Evolutionary conservation across 1,140 invertebrate genomes (phyloP).

Genomic region (Eueides isabella): DNA sequence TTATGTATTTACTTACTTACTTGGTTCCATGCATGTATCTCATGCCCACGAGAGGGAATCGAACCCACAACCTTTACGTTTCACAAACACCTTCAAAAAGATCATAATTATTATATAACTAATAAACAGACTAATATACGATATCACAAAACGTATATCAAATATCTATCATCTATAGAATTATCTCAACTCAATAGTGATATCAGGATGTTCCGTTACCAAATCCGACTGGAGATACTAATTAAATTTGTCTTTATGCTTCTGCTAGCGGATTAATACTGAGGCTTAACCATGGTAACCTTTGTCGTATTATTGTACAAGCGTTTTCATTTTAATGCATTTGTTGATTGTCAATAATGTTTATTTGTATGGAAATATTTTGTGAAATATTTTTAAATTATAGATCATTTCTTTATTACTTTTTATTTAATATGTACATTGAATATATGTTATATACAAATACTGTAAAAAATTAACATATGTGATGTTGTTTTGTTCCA

Average conservation of each 20-base stretch:
- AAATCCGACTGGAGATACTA: constrained; percentile 38
- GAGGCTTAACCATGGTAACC: constrained; percentile 45
- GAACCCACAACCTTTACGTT: neutral
- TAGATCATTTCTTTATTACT: neutral
- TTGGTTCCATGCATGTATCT: no score
- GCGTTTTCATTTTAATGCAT: neutral
- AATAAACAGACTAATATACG: no score
- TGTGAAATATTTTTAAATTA: neutral
- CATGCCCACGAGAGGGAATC: neutral
- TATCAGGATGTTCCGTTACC: constrained; percentile 27
- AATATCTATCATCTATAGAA: constrained; percentile 6
- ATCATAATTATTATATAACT: neutral
- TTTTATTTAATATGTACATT: neutral
- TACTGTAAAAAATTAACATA: no score
- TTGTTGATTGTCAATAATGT: neutral
- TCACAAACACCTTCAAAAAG: neutral
- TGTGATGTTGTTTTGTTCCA: no score
- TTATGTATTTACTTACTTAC: no score
- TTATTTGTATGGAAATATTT: neutral
- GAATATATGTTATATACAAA: no score
- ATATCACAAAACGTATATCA: neutral
- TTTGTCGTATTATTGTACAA: constrained; percentile 31
- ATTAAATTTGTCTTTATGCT: constrained; percentile 62
- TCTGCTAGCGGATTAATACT: constrained; percentile 49
- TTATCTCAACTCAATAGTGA: constrained; percentile 19